These are phyloP conservation scores for Drosophila kanapiae DNA, from an alignment of 1,140 invertebrate genomes.

Conservation along the genomic window DNA sequence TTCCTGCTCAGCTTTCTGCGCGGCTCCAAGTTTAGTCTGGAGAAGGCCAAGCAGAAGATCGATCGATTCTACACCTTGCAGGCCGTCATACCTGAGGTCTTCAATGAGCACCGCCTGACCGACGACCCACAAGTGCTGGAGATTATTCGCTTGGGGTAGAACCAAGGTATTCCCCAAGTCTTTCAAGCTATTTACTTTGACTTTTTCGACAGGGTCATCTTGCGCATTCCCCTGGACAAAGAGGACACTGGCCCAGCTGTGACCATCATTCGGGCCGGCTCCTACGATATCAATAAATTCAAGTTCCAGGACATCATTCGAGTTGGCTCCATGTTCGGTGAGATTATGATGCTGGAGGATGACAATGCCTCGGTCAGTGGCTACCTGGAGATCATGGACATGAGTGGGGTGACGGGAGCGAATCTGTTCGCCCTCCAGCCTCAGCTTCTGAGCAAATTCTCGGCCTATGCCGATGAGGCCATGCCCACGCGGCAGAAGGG, in stretches of 20 bases:
- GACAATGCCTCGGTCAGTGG: constrained; percentile 82
- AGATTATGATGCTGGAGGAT: constrained; percentile 85
- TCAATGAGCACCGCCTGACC: constrained; percentile 76
- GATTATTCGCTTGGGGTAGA: constrained; percentile 86
- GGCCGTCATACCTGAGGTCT: constrained; percentile 87
- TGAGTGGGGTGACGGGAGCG: constrained; percentile 83
- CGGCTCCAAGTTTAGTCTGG: constrained; percentile 89
- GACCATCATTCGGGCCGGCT: constrained; percentile 83
- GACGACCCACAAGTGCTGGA: constrained; percentile 82
- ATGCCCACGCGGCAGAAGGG: constrained; percentile 86
- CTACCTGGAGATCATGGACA: constrained; percentile 85
- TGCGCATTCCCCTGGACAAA: constrained; percentile 65
- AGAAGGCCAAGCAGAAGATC: constrained; percentile 88
- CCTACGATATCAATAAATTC: constrained; percentile 73
- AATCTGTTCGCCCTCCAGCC: constrained; percentile 86
- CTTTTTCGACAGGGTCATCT: constrained; percentile 48
- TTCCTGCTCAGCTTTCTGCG: constrained; percentile 88
- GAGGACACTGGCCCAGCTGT: constrained; percentile 84
- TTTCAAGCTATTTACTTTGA: too few relatives aligned
- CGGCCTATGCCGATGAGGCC: constrained; percentile 86
- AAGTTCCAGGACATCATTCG: constrained; percentile 82
- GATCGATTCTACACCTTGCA: constrained; percentile 89
- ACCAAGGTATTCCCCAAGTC: neutral
- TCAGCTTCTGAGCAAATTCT: constrained; percentile 86
- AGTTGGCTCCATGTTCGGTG: constrained; percentile 80